Conservation (phyloP, 2,113 vertebrate species). For the Arenaria interpres region DNA sequence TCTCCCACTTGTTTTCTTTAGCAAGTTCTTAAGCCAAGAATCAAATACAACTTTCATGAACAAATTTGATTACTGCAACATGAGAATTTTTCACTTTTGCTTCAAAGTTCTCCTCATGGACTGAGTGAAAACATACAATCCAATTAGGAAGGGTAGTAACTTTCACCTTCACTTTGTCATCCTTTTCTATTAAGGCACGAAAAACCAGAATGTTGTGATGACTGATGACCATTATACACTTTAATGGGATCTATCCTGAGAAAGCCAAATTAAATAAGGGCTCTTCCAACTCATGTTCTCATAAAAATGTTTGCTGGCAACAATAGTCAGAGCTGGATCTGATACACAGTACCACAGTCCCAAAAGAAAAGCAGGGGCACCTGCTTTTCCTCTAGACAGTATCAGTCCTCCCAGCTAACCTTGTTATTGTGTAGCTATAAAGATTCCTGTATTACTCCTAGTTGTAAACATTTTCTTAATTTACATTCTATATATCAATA, state of each 20-base stretch:
- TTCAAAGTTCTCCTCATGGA: background rate
- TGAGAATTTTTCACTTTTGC: background rate
- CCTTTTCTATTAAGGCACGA: background rate
- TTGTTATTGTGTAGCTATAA: background rate
- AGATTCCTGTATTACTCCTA: background rate
- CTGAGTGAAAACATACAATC: background rate
- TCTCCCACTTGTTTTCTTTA: background rate
- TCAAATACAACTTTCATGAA: background rate
- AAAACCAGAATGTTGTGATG: background rate
- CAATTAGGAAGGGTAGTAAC: background rate
- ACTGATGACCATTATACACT: background rate
- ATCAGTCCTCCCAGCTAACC: background rate
- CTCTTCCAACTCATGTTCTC: background rate
- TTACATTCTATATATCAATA: background rate
- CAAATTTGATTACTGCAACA: background rate
- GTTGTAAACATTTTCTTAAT: background rate
- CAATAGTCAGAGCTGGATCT: background rate
- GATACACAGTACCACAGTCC: background rate
- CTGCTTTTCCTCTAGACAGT: background rate
- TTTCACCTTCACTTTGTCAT: background rate
- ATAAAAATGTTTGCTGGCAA: constrained; percentile 3
- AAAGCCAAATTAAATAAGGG: background rate
- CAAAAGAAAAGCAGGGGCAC: background rate
- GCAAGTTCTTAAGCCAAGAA: background rate
- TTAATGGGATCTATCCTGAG: background rate